Evolutionary conservation across 2,888 invertebrate species (phyloP), one percentile per base, ranked within the genome.

Genomic region (Erebia palarica): DNA sequence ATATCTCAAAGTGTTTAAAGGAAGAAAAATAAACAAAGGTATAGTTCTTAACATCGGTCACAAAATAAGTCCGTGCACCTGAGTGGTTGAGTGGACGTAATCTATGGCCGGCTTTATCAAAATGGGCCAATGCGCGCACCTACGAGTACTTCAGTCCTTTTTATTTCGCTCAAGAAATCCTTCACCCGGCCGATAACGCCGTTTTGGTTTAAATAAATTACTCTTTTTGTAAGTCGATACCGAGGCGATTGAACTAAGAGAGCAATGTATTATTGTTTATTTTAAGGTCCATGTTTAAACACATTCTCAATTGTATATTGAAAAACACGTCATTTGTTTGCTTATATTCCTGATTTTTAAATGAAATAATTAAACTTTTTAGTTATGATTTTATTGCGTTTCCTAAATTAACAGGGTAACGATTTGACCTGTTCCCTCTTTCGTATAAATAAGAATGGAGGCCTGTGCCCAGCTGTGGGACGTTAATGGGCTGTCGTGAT

Each of bases 101-200:
- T 90, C 92, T 89, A 83, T 84, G 85, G 84, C 79, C 81, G 82
- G 81, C 84, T 89, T 92, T 92, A 92, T 92, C 92, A 86, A 93
- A 92, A 91, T 91, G 80, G 92, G 92, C 91, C 92, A 93, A 88
- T 89, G 91, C 86, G 85, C 72, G 81, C 84, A 82, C 85, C 81
- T 84, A 83, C 70, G 44, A 61, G 70, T 71, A 71, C 79, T 80
- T 79, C 80, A 79, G 75, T 79, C 80, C 84, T 83, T 81, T 81
- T 81, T 79, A 77, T 80, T 80, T 78, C 72, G 84, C 85, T 81
- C 81, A 81, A 82, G 76, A 84, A 81, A 81, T 82, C 79, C 80
- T 78, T 78, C 78, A 79, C 77, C 77, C 71, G 73, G 65, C 68
- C 84, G 86, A 84, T 85, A 82, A 81, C 81, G 75, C 78, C 77